These are phyloP conservation scores for Astropecten irregularis DNA, from an alignment of 53 echinoderm and acorn worm genomes.

Conservation along the genomic window DNA sequence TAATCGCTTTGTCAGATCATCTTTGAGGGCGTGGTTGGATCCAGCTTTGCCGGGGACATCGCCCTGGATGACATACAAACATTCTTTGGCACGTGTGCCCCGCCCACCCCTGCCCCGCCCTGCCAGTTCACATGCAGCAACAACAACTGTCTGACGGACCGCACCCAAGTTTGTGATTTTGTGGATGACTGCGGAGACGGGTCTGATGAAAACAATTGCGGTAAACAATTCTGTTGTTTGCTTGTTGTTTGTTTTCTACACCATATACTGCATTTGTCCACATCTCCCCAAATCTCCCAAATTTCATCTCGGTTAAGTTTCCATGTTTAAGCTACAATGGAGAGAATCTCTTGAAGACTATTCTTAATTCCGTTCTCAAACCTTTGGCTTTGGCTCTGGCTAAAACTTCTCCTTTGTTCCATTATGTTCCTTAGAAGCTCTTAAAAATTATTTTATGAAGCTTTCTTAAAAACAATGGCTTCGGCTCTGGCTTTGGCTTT, in stretches of 20 bases:
- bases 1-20: constrained; percentile 61
- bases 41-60: constrained; percentile 73
- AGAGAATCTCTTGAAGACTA: too few species aligned
- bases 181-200: constrained; percentile 77
- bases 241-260: neutral
- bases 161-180: constrained; percentile 75
- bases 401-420: too few species aligned
- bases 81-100: constrained; percentile 67
- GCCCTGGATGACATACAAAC: constrained; percentile 81
- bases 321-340: too few species aligned
- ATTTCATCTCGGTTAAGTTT: too few species aligned
- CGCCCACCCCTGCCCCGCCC: constrained; percentile 75
- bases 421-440: too few species aligned
- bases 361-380: neutral
- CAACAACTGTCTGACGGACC: constrained; percentile 52
- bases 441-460: too few species aligned
- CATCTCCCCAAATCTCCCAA: too few species aligned
- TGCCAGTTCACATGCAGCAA: constrained; percentile 80
- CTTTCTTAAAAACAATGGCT: too few species aligned
- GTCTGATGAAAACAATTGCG: constrained; percentile 81
- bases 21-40: constrained; percentile 76
- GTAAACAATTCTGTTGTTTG: constrained; percentile 59
- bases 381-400: too few species aligned
- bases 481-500: too few species aligned
- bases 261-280: too few species aligned